Percentiles rank a stretch among this genome's conserved stretches.
Conservation (phyloP, 2,797 vertebrate genomes). For the Stomatorhinus walkeri region DNA sequence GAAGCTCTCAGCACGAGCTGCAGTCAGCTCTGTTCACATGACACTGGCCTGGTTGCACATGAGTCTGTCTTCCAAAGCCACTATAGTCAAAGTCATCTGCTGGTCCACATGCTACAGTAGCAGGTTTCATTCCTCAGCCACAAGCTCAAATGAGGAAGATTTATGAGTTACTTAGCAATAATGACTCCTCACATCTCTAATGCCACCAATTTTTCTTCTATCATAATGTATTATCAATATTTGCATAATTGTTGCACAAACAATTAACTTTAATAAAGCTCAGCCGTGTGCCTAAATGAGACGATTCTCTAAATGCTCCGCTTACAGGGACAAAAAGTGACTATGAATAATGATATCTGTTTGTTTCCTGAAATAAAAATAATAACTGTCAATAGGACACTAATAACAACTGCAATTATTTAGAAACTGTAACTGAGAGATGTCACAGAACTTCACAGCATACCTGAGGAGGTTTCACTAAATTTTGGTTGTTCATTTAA, state of each 20-base stretch:
- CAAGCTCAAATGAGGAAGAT: background rate
- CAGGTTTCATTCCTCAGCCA: background rate
- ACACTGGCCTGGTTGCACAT: background rate
- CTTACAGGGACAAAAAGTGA: background rate
- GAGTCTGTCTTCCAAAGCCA: background rate
- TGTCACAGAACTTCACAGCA: background rate
- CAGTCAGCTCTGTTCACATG: background rate
- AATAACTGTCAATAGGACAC: background rate
- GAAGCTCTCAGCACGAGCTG: background rate
- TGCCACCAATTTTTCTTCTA: background rate
- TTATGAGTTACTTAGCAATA: background rate
- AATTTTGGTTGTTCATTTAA: background rate
- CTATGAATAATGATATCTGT: background rate
- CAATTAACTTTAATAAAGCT: constrained; percentile 11
- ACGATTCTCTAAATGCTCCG: background rate
- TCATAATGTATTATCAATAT: background rate
- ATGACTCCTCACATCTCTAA: background rate
- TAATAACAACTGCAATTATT: background rate
- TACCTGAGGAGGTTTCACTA: background rate
- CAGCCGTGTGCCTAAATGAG: background rate
- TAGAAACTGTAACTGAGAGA: background rate
- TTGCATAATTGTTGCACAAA: constrained; percentile 9
- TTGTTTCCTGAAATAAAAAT: background rate
- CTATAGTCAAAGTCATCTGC: background rate
- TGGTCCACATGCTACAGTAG: background rate